Evolutionary conservation across 2,113 vertebrate species (phyloP).

Genomic region (Puntigrus tetrazona): DNA sequence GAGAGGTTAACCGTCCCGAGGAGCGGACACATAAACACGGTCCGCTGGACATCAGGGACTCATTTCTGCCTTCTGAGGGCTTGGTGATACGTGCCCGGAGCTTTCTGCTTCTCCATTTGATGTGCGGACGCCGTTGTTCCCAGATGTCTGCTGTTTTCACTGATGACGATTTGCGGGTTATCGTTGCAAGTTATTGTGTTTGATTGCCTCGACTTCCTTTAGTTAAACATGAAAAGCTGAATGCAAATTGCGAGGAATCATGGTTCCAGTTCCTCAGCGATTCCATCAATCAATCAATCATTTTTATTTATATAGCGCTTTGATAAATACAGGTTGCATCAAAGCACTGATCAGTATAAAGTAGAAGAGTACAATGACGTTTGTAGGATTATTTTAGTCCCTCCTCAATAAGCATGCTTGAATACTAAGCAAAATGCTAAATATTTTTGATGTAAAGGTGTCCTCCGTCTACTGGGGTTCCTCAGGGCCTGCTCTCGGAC

Average conservation of each 20-base stretch:
- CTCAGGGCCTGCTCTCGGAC: too few species aligned
- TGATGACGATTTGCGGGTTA: neutral
- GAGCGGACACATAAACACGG: neutral
- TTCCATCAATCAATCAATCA: neutral
- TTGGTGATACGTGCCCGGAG: neutral
- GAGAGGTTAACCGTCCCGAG: neutral
- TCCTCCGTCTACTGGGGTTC: too few species aligned
- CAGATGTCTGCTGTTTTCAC: neutral
- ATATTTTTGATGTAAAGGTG: too few species aligned
- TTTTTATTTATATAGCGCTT: too few species aligned
- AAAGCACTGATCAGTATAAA: too few species aligned
- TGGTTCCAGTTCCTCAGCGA: neutral
- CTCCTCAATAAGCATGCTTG: too few species aligned
- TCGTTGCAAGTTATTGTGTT: conserved; percentile 7
- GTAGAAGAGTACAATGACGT: too few species aligned
- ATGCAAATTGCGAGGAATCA: neutral
- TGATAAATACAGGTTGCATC: too few species aligned
- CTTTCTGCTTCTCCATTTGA: neutral
- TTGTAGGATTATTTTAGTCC: too few species aligned
- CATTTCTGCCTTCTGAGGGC: neutral
- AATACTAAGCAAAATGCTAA: too few species aligned
- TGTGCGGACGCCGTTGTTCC: neutral
- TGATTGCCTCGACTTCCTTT: neutral
- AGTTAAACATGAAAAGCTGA: neutral
- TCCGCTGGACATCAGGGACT: conserved; percentile 6